Percentiles rank a stretch among this genome's conserved stretches.
Conservation (phyloP, 2,797 vertebrate genomes). For the Platalea minor region DNA sequence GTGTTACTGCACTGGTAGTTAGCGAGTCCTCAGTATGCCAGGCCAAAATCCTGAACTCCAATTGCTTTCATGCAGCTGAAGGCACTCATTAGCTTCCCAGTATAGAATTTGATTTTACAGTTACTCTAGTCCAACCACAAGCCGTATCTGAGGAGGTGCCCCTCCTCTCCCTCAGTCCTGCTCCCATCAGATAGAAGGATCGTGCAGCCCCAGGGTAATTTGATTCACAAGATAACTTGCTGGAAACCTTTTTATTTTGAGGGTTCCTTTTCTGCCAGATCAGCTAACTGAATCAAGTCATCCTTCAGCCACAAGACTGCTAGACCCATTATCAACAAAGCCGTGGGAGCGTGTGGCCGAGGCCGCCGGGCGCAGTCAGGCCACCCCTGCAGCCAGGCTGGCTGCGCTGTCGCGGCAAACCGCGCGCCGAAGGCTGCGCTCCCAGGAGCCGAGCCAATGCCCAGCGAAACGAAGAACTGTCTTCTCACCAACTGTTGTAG, state of each 20-base stretch:
- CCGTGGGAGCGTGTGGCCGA: neutral
- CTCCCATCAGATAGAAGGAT: neutral
- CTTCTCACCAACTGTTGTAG: neutral
- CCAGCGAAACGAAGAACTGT: neutral
- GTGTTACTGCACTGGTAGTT: neutral
- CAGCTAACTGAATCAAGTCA: neutral
- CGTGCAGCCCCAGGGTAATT: neutral
- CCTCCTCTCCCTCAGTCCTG: neutral
- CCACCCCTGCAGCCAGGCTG: neutral
- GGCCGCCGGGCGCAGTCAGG: fast-evolving
- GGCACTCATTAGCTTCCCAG: neutral
- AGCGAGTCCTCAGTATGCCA: neutral
- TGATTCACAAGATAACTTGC: neutral
- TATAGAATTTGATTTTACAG: neutral
- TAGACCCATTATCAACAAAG: neutral
- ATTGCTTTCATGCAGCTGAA: neutral
- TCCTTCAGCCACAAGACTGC: neutral
- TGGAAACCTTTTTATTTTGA: neutral
- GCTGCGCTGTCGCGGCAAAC: fast-evolving
- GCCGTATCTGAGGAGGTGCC: neutral
- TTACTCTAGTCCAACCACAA: neutral
- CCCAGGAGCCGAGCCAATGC: neutral
- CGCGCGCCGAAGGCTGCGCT: fast-evolving
- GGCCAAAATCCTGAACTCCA: neutral
- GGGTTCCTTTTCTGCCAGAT: neutral